phyloP scores from a whole-genome alignment of 2,797 vertebrate genomes.

The Orestias chungarensis region DNA sequence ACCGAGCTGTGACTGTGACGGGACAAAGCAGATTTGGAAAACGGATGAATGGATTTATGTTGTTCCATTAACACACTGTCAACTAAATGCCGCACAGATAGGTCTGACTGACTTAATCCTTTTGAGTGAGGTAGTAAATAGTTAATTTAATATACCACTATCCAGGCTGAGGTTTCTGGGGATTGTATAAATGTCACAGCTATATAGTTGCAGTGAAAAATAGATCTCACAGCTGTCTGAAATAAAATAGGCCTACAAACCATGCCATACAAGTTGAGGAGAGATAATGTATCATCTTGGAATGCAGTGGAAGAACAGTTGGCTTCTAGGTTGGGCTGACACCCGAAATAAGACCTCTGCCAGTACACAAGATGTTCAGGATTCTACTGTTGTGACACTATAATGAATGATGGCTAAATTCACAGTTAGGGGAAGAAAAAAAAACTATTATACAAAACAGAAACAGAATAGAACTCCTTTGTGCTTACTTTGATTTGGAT shows the following conservation, averaged over 20 bases:
- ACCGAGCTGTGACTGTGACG: background rate
- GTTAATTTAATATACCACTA: conserved; percentile 3
- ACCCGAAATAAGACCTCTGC: conserved; percentile 64
- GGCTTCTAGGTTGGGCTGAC: conserved; percentile 61
- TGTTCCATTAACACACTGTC: conserved; percentile 24
- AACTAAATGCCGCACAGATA: conserved; percentile 27
- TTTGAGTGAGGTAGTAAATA: conserved; percentile 12
- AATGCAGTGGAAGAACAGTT: conserved; percentile 62
- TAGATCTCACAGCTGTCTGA: conserved; percentile 63
- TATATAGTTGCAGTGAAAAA: conserved; percentile 63
- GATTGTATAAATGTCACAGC: conserved; percentile 77
- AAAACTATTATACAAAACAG: background rate
- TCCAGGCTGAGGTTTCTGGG: conserved; percentile 59
- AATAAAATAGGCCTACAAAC: conserved; percentile 60
- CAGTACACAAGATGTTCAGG: conserved; percentile 65
- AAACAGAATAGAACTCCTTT: background rate
- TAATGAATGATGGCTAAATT: conserved; percentile 45
- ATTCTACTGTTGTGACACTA: conserved; percentile 49
- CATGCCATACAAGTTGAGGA: conserved; percentile 66
- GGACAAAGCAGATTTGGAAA: background rate
- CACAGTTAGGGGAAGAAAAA: background rate
- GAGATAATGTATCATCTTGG: conserved; percentile 64
- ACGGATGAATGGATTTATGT: background rate
- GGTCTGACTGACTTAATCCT: conserved; percentile 19
- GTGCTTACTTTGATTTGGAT: background rate